These are phyloP conservation scores for Periophthalmus magnuspinnatus DNA, from an alignment of 2,797 vertebrate genomes.

Conservation along the genomic window DNA sequence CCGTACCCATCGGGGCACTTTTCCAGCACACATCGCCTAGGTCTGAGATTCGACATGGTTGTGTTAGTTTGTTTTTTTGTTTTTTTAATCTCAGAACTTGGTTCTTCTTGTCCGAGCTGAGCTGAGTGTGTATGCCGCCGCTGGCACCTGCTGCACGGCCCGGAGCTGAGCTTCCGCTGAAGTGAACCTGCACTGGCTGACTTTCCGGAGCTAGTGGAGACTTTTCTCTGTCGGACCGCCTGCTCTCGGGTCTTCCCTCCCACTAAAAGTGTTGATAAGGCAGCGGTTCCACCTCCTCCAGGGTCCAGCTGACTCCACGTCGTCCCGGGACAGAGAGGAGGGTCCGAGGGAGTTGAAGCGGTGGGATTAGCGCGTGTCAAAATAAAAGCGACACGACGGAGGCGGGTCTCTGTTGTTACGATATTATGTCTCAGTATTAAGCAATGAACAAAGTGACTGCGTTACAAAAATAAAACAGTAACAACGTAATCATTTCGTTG, in stretches of 20 bases:
- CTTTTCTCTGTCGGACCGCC: constrained; percentile 15
- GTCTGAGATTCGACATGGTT: constrained; percentile 70
- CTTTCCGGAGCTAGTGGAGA: constrained; percentile 17
- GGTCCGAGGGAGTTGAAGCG: not conserved
- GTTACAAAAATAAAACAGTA: too few relatives aligned
- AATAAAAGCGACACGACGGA: not conserved
- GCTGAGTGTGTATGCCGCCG: not conserved
- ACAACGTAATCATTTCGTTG: too few relatives aligned
- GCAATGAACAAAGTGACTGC: too few relatives aligned
- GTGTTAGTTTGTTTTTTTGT: too few relatives aligned
- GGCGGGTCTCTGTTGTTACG: too few relatives aligned
- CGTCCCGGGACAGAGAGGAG: not conserved
- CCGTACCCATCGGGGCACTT: constrained; percentile 87
- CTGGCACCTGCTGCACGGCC: constrained; percentile 42
- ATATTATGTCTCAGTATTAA: too few relatives aligned
- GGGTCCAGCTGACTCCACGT: not conserved
- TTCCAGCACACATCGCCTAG: constrained; percentile 84
- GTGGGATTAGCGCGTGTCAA: not conserved
- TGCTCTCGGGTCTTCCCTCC: constrained; percentile 32
- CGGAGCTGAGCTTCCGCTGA: constrained; percentile 42
- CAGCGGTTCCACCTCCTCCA: not conserved
- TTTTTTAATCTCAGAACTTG: too few relatives aligned
- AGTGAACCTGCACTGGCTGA: constrained; percentile 8
- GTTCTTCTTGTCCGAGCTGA: not conserved
- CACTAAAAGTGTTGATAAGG: not conserved